Evolutionary conservation across 2,113 vertebrate species (phyloP).

Genomic region (Herpailurus yagouaroundi): DNA sequence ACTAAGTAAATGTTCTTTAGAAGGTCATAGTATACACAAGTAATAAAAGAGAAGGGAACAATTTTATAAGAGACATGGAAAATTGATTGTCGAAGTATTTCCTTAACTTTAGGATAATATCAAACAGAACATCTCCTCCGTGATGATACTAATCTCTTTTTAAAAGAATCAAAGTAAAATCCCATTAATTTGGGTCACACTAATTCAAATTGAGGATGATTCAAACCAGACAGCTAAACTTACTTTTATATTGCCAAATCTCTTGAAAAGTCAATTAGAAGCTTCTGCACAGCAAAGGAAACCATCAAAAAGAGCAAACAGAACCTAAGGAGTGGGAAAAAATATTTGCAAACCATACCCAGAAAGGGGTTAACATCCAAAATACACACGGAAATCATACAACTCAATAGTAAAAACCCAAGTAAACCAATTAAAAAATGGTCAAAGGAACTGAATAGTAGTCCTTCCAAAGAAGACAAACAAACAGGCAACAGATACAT

Average conservation of each 20-base stretch:
- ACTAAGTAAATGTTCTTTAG: neutral
- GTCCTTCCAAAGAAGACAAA: neutral
- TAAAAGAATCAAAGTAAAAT: slow-evolving; percentile 47
- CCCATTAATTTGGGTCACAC: slow-evolving; percentile 35
- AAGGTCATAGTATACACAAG: neutral
- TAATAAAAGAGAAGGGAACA: neutral
- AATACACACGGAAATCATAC: neutral
- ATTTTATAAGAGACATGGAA: neutral
- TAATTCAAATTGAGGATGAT: slow-evolving; percentile 35
- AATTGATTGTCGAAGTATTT: slow-evolving; percentile 20
- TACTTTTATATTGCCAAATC: neutral
- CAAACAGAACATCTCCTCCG: slow-evolving; percentile 39
- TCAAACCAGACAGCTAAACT: slow-evolving; percentile 37
- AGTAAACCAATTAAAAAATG: neutral
- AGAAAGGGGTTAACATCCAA: neutral
- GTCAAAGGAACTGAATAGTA: neutral
- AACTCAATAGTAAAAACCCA: neutral
- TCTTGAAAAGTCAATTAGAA: neutral
- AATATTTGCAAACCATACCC: neutral
- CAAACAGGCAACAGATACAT: neutral
- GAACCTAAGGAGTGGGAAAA: neutral
- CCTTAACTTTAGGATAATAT: slow-evolving; percentile 13
- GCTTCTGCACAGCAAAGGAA: neutral
- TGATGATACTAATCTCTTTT: slow-evolving; percentile 1
- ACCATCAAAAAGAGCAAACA: neutral